Conservation (phyloP, 2,797 vertebrate genomes). For the Oreonectes daqikongensis region DNA sequence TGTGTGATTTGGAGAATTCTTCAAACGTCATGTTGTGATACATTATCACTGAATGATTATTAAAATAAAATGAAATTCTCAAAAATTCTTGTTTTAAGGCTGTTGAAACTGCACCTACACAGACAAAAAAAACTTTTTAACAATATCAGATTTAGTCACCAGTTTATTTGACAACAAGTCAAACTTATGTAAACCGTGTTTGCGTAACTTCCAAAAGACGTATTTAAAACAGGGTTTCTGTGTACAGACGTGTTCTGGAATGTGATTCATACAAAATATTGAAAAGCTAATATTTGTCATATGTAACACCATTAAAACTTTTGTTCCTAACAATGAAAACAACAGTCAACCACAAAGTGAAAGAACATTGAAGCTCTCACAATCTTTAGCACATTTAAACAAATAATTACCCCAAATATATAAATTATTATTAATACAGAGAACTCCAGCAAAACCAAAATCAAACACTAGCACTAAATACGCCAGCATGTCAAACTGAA, state of each 20-base stretch:
- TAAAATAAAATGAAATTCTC: not conserved
- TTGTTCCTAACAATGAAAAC: not conserved
- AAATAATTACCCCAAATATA: not conserved
- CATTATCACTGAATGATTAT: not conserved
- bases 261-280: not conserved
- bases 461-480: no score
- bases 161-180: not conserved
- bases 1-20: not conserved
- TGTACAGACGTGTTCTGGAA: not conserved
- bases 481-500: no score
- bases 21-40: not conserved
- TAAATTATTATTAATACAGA: not conserved
- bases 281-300: not conserved
- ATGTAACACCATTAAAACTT: slow-evolving; percentile 4
- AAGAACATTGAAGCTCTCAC: not conserved
- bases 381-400: not conserved
- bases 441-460: no score
- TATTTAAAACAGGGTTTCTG: not conserved
- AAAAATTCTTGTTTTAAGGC: not conserved
- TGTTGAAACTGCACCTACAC: not conserved
- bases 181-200: not conserved
- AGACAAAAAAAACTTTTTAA: not conserved
- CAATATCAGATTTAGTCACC: no score
- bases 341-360: not conserved
- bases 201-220: not conserved